A percentile compares a stretch with the other conserved stretches of the same genome.
phyloP scores from a whole-genome alignment of 2,888 invertebrate genomes.

The Troilus luridus region DNA sequence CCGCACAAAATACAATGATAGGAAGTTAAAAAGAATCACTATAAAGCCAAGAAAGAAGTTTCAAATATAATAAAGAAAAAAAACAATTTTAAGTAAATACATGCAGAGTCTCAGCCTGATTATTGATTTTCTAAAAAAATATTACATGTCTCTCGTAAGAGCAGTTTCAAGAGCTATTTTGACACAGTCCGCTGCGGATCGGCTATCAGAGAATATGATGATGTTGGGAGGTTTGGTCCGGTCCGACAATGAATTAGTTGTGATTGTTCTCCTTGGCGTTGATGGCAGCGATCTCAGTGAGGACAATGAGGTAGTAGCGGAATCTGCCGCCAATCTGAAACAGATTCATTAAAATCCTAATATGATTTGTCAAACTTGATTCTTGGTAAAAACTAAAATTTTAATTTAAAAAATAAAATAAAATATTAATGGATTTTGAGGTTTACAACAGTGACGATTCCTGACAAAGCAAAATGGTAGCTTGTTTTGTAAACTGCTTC shows the following conservation, averaged over 20 bases:
- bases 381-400: no score
- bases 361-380: background rate
- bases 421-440: no score
- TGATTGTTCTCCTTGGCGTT: slow-evolving; percentile 62
- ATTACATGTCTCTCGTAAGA: slow-evolving; percentile 80
- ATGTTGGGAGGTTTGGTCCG: slow-evolving; percentile 81
- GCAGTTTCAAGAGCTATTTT: slow-evolving; percentile 79
- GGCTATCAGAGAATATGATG: slow-evolving; percentile 85
- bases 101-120: background rate
- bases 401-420: no score
- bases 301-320: slow-evolving; percentile 62
- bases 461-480: no score
- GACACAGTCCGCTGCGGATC: slow-evolving; percentile 81
- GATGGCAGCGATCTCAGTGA: slow-evolving; percentile 62
- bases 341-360: background rate
- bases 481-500: no score
- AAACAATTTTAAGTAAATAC: background rate
- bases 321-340: slow-evolving; percentile 62
- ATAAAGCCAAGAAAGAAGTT: background rate
- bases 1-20: background rate
- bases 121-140: background rate
- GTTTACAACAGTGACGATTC: no score
- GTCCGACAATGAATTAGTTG: slow-evolving; percentile 56
- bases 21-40: background rate
- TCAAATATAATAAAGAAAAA: background rate